Evolutionary conservation across 2,888 invertebrate species (phyloP), one percentile per base, ranked within the genome.

Genomic region (Ormyrus pomaceus): DNA sequence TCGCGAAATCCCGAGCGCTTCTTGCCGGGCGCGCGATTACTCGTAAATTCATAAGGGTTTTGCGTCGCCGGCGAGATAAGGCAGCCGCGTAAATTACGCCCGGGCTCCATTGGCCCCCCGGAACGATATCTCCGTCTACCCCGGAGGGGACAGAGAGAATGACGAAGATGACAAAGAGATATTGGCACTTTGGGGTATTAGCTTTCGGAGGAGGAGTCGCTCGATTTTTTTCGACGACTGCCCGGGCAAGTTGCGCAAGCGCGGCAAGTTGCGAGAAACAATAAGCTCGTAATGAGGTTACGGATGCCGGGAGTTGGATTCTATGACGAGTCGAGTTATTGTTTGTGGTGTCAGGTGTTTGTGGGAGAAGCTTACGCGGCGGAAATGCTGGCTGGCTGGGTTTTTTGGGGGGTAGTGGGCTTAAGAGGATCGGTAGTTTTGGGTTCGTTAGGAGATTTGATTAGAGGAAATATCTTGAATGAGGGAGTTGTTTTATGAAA

Each of bases 171-270:
- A 69, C 73, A 74, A 62, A 73, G 74, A 79, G 79, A 79, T 79
- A 79, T 79, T 79, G 79, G 79, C 74, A 79, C 79, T 75, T 79
- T 59, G 19, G 79, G 79, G 56, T 74, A 79, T 79, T 79, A 72
- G 72, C 65, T 58, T 66, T 76, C 46, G 10, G 10, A 13, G 46
- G 45, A 48, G 9, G 8, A n/a, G 9, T 2, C 13, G 46, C 50
- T 59, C n/a, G 19, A 34, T 50, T 61, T 46, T 73, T 50, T 46
- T 9, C 9, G 5, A n/a, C 59, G 9, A 4, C 59, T 9, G 6
- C 59, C 9, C 4, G 10, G 53, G 3, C 10, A 53, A 10, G 53
- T 53, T 53, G 10, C 53, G 8, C 9, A 59, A 8, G 46, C 45
- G 34, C 45, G 46, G 10, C 11, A 3, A 5, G 62, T 19, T 10